phyloP scores from a whole-genome alignment of 2,113 vertebrate genomes.

The Hystrix cristata region DNA sequence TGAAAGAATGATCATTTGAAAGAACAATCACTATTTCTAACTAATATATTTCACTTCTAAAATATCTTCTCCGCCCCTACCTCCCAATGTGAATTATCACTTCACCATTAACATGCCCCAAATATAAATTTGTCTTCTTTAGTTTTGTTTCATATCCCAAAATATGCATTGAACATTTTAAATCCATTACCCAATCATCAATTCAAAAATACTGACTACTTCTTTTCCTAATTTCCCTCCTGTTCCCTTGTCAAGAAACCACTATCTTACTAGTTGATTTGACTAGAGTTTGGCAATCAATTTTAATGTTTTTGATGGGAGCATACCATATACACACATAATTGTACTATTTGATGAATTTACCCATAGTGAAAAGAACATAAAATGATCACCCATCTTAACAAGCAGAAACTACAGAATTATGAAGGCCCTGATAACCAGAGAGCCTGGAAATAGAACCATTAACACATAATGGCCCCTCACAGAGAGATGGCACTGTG shows the following conservation, averaged over 20 bases:
- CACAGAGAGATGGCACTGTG: not conserved
- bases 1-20: not conserved
- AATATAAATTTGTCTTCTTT: not conserved
- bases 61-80: not conserved
- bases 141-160: constrained; percentile 7
- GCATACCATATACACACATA: not conserved
- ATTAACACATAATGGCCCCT: not conserved
- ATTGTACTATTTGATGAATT: not conserved
- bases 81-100: constrained; percentile 8
- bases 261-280: not conserved
- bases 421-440: not conserved
- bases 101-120: not conserved
- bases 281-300: not conserved
- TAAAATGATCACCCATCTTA: not conserved
- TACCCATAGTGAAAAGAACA: not conserved
- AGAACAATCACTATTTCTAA: not conserved
- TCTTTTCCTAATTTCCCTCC: not conserved
- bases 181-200: not conserved
- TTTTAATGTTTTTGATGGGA: not conserved
- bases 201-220: not conserved
- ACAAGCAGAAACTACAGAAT: not conserved
- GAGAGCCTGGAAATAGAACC: not conserved
- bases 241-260: not conserved
- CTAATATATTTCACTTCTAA: constrained; percentile 7
- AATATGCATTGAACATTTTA: not conserved